Base-by-base conservation (phyloP, 2,797 vertebrate genomes). In the Eutrigla gurnardus region DNA sequence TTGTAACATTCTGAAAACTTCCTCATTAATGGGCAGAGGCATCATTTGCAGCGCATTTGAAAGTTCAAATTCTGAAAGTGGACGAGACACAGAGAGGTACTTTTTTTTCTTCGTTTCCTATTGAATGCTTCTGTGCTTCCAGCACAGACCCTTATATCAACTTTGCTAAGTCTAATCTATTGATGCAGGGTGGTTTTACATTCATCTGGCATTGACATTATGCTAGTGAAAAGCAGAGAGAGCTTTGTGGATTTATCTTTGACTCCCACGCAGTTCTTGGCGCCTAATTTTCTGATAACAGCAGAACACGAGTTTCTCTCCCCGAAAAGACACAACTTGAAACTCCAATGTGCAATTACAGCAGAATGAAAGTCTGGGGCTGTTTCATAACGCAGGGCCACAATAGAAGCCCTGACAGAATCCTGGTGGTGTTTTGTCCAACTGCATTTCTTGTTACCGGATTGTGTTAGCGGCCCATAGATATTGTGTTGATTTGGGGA, bases 261-360 rank as follows among this genome's bases (percentile, higher is more conserved):
- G 84, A 92, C 91, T 92, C 89, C 89, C 89, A 92, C 75, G 68
- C 92, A 92, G 86, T 93, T 91, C 89, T 91, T 87, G 72, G 86
- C 91, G 93, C 94, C 86, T 94, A 94, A 95, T 95, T 95, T 95
- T 95, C 93, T 95, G 94, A 95, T 95, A 95, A 94, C 90, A 64
- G 86, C 75, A 33, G 79, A 92, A 93, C 86, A 89, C 61, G 71
- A 90, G 85, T 90, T 25, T 89, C 81, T 63, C 75, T 82, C 60
- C 73, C 74, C 25, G 72, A 88, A 92, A 93, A 93, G 87, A 94
- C 88, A 91, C 78, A 87, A 91, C 86, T 91, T 84, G 69, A 93
- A 92, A 89, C 90, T 82, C 37, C 36, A 93, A 92, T 90, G 91
- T 92, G 84, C 89, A 93, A 91, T 93, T 90, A 91, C 86, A 91